Evolutionary conservation across 2,113 vertebrate species (phyloP).

Genomic region (Urocolius indicus): DNA sequence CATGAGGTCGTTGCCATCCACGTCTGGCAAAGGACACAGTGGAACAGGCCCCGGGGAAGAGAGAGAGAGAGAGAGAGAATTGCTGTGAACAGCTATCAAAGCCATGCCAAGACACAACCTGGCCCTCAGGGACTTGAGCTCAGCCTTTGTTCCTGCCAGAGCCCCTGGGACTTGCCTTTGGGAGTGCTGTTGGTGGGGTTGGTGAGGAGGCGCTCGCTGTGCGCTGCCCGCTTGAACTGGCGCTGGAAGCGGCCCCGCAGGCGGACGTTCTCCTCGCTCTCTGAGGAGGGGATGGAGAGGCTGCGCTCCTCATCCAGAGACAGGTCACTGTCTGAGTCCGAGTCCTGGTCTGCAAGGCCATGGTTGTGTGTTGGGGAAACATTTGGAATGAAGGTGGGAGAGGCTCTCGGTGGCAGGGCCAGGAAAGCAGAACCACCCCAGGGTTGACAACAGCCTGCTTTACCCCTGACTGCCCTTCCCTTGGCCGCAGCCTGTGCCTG

Average conservation of each 20-base stretch:
- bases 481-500: neutral
- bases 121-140: neutral
- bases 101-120: neutral
- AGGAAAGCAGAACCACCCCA: neutral
- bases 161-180: conserved; percentile 81
- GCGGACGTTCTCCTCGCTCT: conserved; percentile 94
- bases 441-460: neutral
- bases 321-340: conserved; percentile 94
- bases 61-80: neutral
- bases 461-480: neutral
- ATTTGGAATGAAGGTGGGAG: neutral
- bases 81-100: neutral
- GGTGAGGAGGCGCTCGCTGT: conserved; percentile 92
- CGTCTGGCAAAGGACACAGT: conserved; percentile 77
- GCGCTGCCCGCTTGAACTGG: conserved; percentile 89
- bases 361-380: neutral
- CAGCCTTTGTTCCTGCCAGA: neutral
- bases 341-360: conserved; percentile 86
- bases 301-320: conserved; percentile 96
- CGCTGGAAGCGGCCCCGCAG: conserved; percentile 92
- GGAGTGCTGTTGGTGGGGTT: conserved; percentile 85
- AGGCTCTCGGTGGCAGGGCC: neutral
- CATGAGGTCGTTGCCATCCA: conserved; percentile 96
- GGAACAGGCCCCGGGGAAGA: neutral
- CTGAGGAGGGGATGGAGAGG: conserved; percentile 95